Evolutionary conservation across 2,888 invertebrate genomes (phyloP).

Genomic region (Rhodophaea formosa): DNA sequence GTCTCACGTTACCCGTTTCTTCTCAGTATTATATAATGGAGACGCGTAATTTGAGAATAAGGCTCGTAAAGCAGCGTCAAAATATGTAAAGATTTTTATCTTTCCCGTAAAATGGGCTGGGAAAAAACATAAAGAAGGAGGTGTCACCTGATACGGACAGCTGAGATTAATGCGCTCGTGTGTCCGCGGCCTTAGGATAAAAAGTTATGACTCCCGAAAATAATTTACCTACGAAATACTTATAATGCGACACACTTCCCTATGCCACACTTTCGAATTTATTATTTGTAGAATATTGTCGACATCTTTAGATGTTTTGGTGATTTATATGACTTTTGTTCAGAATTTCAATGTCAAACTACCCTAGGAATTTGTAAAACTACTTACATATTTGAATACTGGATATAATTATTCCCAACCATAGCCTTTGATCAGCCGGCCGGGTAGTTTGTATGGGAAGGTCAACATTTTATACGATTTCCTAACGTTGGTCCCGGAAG

Average conservation of each 20-base stretch:
- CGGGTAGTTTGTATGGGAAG: too few species aligned
- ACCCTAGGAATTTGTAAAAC: too few species aligned
- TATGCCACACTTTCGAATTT: neutral
- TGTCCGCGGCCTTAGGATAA: conserved; percentile 78
- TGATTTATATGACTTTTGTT: too few species aligned
- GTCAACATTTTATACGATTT: too few species aligned
- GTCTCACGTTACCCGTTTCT: conserved; percentile 46
- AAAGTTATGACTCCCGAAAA: conserved; percentile 73
- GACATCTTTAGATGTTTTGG: too few species aligned
- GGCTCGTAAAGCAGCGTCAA: conserved; percentile 77
- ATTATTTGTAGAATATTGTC: neutral
- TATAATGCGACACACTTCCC: neutral
- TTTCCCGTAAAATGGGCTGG: conserved; percentile 81
- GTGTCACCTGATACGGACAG: conserved; percentile 81
- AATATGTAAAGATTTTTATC: conserved; percentile 82
- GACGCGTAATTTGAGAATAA: conserved; percentile 79
- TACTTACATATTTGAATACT: too few species aligned
- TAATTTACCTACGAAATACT: conserved; percentile 62
- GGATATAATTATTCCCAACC: too few species aligned
- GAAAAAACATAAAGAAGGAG: conserved; percentile 82
- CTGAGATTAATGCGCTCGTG: conserved; percentile 73
- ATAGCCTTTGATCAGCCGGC: too few species aligned
- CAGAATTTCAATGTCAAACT: too few species aligned
- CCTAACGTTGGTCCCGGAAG: too few species aligned
- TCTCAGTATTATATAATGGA: conserved; percentile 75